phyloP scores from a whole-genome alignment of 2,113 vertebrate species.

The Psettodes erumei region DNA sequence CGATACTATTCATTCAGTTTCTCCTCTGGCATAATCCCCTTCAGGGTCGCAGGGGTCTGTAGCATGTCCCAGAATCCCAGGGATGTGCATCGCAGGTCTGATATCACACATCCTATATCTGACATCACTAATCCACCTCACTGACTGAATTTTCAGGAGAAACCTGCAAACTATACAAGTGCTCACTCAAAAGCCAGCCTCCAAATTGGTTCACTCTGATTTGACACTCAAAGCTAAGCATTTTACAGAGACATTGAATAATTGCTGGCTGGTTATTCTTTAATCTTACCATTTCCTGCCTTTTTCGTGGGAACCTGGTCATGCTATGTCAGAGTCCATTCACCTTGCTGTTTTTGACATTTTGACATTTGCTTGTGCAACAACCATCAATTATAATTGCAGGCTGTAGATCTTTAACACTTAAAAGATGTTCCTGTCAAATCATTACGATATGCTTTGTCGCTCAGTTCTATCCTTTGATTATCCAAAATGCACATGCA shows the following conservation, averaged over 20 bases:
- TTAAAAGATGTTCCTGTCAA: not conserved
- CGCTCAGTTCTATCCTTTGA: not conserved
- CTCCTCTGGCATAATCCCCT: not conserved
- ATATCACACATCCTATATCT: too few relatives aligned
- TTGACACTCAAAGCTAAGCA: not conserved
- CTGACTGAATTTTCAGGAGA: not conserved
- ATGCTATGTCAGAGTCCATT: not conserved
- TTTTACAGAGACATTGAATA: not conserved
- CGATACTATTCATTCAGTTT: slow-evolving; percentile 16
- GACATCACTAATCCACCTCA: not conserved
- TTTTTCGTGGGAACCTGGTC: not conserved
- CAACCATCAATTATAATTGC: slow-evolving; percentile 1
- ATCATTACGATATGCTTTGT: not conserved
- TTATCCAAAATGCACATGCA: not conserved
- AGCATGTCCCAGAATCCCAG: not conserved
- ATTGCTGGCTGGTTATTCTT: not conserved
- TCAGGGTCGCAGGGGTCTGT: not conserved
- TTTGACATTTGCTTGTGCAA: slow-evolving; percentile 15
- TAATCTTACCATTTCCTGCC: not conserved
- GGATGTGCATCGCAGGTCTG: slow-evolving; percentile 1
- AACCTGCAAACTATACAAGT: not conserved
- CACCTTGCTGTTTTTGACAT: not conserved
- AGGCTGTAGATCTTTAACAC: too few relatives aligned
- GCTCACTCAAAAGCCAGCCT: not conserved
- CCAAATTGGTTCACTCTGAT: not conserved